A percentile compares a stretch with the other conserved stretches of the same genome.
These are phyloP conservation scores for Trochalopteron elliotii DNA, from an alignment of 2,113 vertebrate genomes.

Conservation along the genomic window DNA sequence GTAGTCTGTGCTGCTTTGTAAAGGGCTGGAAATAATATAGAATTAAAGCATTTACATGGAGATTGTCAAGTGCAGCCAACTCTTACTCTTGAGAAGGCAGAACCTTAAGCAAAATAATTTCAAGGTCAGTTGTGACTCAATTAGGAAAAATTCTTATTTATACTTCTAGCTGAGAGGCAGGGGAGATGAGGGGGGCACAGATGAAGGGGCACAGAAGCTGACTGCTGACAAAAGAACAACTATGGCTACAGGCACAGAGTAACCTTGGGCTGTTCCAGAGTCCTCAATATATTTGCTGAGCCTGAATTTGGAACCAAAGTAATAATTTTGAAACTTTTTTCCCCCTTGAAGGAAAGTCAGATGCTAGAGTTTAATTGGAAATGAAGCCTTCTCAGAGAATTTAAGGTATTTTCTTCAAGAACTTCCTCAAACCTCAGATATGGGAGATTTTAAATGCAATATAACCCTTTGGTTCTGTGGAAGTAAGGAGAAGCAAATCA, in stretches of 20 bases:
- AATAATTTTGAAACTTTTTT: background rate
- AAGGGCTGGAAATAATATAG: background rate
- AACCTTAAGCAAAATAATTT: conserved; percentile 11
- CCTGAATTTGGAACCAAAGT: background rate
- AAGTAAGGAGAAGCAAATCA: background rate
- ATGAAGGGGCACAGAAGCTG: background rate
- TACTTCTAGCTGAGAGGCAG: background rate
- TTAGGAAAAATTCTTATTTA: background rate
- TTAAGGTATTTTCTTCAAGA: background rate
- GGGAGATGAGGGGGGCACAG: background rate
- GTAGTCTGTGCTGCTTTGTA: background rate
- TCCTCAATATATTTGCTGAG: background rate
- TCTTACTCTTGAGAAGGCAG: background rate
- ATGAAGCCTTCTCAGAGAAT: background rate
- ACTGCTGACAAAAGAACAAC: background rate
- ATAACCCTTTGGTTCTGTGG: background rate
- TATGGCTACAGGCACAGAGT: background rate
- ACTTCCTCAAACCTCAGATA: background rate
- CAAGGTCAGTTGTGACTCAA: background rate
- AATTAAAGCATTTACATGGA: background rate
- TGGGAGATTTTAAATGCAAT: background rate
- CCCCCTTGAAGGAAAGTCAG: background rate
- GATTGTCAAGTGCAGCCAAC: background rate
- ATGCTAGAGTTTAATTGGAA: background rate
- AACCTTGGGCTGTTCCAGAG: background rate